Conservation (phyloP, 2,888 invertebrate genomes). For the Xanthorhoe designata region DNA sequence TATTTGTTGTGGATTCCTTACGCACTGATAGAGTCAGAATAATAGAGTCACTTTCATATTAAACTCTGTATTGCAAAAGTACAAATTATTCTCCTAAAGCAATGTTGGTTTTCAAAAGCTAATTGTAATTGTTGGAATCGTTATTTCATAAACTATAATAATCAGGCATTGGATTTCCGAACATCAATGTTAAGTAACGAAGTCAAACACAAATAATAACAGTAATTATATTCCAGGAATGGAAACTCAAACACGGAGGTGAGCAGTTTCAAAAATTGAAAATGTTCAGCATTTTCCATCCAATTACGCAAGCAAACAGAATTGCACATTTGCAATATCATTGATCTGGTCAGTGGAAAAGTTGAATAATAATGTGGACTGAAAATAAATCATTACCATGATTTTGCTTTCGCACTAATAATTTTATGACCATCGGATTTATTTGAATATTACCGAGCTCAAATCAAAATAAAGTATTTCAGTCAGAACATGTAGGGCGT, state of each 20-base stretch:
- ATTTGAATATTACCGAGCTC: constrained; percentile 17
- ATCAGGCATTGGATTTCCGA: not conserved
- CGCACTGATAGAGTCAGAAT: constrained; percentile 49
- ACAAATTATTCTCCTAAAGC: too few species aligned
- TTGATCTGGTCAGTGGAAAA: constrained; percentile 47
- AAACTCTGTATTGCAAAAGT: too few species aligned
- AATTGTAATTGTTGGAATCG: too few species aligned
- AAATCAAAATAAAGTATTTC: constrained; percentile 9
- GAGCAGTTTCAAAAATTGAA: constrained; percentile 35
- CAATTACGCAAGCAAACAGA: constrained; percentile 54
- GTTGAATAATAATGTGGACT: constrained; percentile 45
- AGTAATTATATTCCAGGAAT: not conserved
- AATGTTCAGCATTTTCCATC: constrained; percentile 49
- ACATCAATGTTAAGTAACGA: not conserved
- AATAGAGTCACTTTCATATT: constrained; percentile 15
- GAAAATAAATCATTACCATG: constrained; percentile 29
- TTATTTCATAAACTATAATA: too few species aligned
- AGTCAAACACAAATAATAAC: constrained; percentile 2
- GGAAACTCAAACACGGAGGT: constrained; percentile 4
- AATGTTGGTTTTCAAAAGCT: too few species aligned
- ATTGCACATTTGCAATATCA: constrained; percentile 52
- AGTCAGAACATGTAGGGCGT: not conserved
- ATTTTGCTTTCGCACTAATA: constrained; percentile 32
- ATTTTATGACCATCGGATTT: constrained; percentile 25
- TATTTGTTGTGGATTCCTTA: constrained; percentile 68